Base-by-base conservation (phyloP, 2,888 invertebrate species). In the Tethea ocularis region DNA sequence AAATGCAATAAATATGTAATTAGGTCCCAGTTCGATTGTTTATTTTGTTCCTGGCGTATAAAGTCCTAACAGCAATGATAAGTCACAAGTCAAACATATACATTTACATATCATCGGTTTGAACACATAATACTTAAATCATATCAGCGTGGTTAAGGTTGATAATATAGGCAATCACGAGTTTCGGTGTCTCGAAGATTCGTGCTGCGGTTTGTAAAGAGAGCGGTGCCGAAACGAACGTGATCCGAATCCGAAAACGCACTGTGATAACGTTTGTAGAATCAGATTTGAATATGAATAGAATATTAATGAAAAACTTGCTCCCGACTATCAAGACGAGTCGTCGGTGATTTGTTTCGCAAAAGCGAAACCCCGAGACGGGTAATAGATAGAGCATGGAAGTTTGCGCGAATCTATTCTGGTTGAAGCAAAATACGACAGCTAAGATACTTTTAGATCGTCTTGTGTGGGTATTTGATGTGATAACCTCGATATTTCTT, bases 291-390 rank as follows among this genome's bases (percentile, higher is more conserved):
- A 91, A 91, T 91, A 90, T 88, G 91, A 87, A 89, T 86, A 75
- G 88, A 89, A 91, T 89, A 87, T 87, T 90, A 89, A 91, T 89
- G 88, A 86, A 87, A 88, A 86, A 87, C 86, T 88, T 87, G 79
- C 75, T 74, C 77, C 69, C 71, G 72, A 82, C 80, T 84, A 83
- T 82, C 71, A 75, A 78, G 72, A 64, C 51, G 64, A 76, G 65
- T 74, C 69, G 69, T 62, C 62, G 66, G 64, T 71, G 73, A 76
- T 81, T 83, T 84, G 17, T 61, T 64, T 61, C 60, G 64, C 62
- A 69, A 63, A 61, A 66, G 59, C 52, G 61, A 57, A 56, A 62
- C 61, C 65, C 62, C 58, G 57, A 57, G 56, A 61, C 60, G 57
- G 62, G 58, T 58, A 56, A 20, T 20, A 46, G 46, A 46, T 46